Conservation (phyloP, 92 coral and sea anemone genomes). For the Umimayanthus kanabou region DNA sequence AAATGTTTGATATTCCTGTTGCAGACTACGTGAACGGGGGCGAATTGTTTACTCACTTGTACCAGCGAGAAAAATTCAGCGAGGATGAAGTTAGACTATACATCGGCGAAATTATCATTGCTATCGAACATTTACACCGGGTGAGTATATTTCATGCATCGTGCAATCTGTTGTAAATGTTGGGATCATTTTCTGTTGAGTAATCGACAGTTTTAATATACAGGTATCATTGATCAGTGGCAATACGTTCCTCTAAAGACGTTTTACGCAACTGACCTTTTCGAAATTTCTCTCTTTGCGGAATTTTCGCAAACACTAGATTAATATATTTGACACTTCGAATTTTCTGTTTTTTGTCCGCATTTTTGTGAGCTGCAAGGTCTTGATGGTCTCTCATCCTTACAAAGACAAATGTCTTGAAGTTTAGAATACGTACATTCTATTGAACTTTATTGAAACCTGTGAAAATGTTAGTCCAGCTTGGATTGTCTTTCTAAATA, state of each 20-base stretch:
- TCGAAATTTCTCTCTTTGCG: neutral
- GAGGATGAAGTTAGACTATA: conserved; percentile 95
- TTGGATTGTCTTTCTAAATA: neutral
- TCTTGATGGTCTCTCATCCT: neutral
- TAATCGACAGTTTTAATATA: neutral
- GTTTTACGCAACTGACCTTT: too few species aligned
- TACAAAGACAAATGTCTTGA: neutral
- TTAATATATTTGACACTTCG: neutral
- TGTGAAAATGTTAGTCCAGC: neutral
- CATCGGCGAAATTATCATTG: conserved; percentile 93
- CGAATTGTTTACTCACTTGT: conserved; percentile 93
- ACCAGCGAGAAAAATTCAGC: conserved; percentile 91
- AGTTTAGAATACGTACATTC: too few species aligned
- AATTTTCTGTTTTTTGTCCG: neutral
- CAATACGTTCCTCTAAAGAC: neutral
- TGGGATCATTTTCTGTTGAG: conserved; percentile 13
- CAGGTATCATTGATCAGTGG: neutral
- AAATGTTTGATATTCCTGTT: conserved; percentile 17
- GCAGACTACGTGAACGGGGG: conserved; percentile 98
- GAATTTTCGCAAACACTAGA: neutral
- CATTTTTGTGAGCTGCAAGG: neutral
- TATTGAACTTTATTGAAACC: neutral
- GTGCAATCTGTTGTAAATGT: neutral
- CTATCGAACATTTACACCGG: conserved; percentile 94
- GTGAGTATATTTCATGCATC: conserved; percentile 52